These are phyloP conservation scores for Clarias magur DNA, from an alignment of 2,113 vertebrate genomes.

Conservation along the genomic window DNA sequence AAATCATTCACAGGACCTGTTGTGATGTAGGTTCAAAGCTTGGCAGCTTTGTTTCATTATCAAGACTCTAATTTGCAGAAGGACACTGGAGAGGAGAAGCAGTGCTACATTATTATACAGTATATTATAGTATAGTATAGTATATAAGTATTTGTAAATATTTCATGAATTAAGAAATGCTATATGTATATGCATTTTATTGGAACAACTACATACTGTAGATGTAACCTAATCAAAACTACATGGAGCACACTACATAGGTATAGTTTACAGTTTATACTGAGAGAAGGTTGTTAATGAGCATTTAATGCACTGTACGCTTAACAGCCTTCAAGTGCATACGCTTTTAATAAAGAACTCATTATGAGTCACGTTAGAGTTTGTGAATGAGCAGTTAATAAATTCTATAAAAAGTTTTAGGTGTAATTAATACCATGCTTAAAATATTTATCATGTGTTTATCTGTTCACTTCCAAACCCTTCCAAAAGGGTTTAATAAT, in stretches of 20 bases:
- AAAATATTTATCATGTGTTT: no score
- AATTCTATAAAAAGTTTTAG: background rate
- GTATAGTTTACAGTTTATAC: background rate
- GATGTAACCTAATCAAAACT: no score
- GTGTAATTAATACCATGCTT: background rate
- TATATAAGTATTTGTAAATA: background rate
- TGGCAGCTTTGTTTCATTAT: slow-evolving; percentile 8
- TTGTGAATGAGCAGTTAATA: background rate
- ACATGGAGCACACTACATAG: background rate
- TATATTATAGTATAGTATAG: no score
- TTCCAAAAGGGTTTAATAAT: background rate
- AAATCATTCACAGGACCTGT: background rate
- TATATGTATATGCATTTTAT: no score
- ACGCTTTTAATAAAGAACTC: background rate
- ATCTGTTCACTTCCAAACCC: background rate
- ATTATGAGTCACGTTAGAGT: background rate
- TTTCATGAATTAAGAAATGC: no score
- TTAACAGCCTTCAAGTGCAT: background rate
- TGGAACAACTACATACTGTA: no score
- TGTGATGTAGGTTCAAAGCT: background rate
- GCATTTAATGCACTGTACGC: background rate
- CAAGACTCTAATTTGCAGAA: background rate
- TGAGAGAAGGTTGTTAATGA: background rate
- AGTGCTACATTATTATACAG: background rate
- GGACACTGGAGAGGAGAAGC: background rate